Evolutionary conservation across 2,797 vertebrate species (phyloP).

Genomic region (Halcyon chelicuti): DNA sequence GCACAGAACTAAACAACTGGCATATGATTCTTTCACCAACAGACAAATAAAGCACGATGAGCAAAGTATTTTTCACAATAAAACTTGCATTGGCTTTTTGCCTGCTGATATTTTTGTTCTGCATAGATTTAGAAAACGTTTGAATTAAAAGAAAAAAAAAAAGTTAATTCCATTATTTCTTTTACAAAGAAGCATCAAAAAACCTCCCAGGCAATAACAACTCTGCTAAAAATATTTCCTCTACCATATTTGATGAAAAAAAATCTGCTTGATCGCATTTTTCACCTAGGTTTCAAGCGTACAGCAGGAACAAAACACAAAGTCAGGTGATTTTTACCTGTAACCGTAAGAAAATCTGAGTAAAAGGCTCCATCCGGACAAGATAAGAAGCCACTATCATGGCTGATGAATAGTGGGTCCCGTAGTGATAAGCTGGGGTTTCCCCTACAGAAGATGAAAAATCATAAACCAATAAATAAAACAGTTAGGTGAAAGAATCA

Average conservation of each 20-base stretch:
- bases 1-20: not conserved
- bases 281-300: not conserved
- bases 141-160: not conserved
- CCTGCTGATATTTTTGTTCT: not conserved
- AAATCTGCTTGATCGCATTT: not conserved
- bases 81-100: not conserved
- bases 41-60: not conserved
- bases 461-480: not conserved
- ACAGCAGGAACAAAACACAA: not conserved
- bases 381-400: conserved; percentile 99
- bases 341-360: conserved; percentile 95
- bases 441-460: conserved; percentile 83
- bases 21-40: not conserved
- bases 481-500: not conserved
- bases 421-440: conserved; percentile 98
- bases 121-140: not conserved
- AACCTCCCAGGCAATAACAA: not conserved
- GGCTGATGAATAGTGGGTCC: conserved; percentile 97
- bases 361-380: conserved; percentile 98
- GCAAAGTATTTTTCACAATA: not conserved
- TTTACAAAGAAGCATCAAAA: not conserved
- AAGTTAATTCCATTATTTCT: not conserved
- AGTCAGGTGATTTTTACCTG: conserved; percentile 83
- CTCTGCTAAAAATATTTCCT: not conserved
- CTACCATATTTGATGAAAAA: not conserved